Evolutionary conservation across 1,140 invertebrate genomes (phyloP).

Genomic region (Megathymus violae): DNA sequence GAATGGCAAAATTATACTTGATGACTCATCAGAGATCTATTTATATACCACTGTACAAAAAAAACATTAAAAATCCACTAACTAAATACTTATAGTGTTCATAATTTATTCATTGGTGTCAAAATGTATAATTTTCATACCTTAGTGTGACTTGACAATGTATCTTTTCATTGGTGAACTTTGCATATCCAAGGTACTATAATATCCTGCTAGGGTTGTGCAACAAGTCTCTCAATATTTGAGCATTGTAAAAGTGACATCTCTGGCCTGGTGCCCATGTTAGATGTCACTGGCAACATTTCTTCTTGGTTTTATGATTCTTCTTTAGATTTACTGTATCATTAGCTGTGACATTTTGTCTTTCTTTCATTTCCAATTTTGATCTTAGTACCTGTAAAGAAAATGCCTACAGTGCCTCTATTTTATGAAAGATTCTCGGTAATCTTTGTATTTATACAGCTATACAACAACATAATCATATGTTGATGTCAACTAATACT

Average conservation of each 20-base stretch:
- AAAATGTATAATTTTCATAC: constrained; percentile 54
- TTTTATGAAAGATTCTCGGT: not conserved
- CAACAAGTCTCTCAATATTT: constrained; percentile 72
- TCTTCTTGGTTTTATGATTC: constrained; percentile 84
- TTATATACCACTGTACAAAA: constrained; percentile 50
- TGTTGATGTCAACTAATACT: too few species aligned
- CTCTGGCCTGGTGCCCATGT: constrained; percentile 57
- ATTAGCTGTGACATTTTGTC: constrained; percentile 84
- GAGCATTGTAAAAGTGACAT: constrained; percentile 76
- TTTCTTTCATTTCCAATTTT: constrained; percentile 85
- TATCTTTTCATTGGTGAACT: constrained; percentile 56
- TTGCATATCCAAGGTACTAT: constrained; percentile 55
- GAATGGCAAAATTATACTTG: constrained; percentile 4
- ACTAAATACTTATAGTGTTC: constrained; percentile 44
- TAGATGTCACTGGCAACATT: constrained; percentile 83
- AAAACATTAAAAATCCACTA: constrained; percentile 47
- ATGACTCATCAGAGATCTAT: constrained; percentile 51
- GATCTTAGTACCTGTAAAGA: constrained; percentile 81
- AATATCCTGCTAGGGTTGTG: constrained; percentile 72
- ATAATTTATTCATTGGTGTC: too few species aligned
- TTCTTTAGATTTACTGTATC: constrained; percentile 85
- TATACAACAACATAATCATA: too few species aligned
- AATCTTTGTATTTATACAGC: too few species aligned
- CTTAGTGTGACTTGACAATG: constrained; percentile 43
- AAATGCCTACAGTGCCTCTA: too few species aligned